A percentile compares a stretch with the other conserved stretches of the same genome.
These are phyloP conservation scores for Diachasmimorpha longicaudata DNA, from an alignment of 1,140 invertebrate species.

Conservation along the genomic window DNA sequence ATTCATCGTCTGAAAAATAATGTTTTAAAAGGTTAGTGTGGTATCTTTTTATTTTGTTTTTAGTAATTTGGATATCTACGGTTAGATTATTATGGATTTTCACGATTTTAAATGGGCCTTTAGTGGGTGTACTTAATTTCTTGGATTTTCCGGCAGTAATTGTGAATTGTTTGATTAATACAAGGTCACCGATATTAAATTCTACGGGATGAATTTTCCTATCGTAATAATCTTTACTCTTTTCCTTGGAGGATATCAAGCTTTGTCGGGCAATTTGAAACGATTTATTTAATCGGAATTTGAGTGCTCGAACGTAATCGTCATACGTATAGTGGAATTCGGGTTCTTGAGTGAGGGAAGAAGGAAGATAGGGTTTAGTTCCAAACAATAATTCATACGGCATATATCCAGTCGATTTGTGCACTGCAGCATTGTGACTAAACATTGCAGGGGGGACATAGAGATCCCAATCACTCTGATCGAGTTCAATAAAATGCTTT, in stretches of 20 bases:
- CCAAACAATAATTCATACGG: slow-evolving; percentile 40
- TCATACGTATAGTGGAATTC: too few species aligned
- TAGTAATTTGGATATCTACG: slow-evolving; percentile 20
- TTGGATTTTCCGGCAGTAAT: background rate
- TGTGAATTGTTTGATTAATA: background rate
- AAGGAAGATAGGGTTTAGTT: slow-evolving; percentile 24
- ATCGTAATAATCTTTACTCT: slow-evolving; percentile 20
- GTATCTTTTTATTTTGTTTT: slow-evolving; percentile 23
- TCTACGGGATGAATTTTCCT: background rate
- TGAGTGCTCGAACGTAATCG: background rate
- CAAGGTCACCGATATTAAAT: background rate
- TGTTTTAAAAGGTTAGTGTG: slow-evolving; percentile 35
- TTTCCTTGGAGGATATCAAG: background rate
- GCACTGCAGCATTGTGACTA: slow-evolving; percentile 26
- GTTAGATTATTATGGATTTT: slow-evolving; percentile 44
- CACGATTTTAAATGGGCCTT: slow-evolving; percentile 45
- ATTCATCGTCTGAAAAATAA: slow-evolving; percentile 22
- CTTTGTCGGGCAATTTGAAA: background rate
- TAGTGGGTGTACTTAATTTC: slow-evolving; percentile 17
- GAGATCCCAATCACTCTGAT: slow-evolving; percentile 48
- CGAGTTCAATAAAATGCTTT: slow-evolving; percentile 34
- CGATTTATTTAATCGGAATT: background rate
- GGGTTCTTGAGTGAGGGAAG: background rate
- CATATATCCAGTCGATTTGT: slow-evolving; percentile 37
- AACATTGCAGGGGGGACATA: slow-evolving; percentile 36